Evolutionary conservation across 2,888 invertebrate species (phyloP).

Genomic region (Eudemis profundana): DNA sequence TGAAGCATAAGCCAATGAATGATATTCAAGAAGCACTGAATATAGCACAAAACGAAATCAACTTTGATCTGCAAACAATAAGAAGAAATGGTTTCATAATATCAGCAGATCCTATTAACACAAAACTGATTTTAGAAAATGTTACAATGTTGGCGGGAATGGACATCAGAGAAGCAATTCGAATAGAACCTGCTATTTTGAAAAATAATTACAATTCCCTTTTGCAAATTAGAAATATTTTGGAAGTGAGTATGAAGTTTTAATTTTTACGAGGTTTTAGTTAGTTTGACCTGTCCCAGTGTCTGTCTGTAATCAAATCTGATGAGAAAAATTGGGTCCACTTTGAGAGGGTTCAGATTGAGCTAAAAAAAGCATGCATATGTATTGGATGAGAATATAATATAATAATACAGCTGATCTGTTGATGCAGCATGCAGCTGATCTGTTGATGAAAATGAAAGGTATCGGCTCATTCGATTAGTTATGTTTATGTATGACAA

Average conservation of each 20-base stretch:
- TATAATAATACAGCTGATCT: too few species aligned
- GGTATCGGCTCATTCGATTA: too few species aligned
- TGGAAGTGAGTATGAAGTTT: conserved; percentile 71
- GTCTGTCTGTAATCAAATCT: too few species aligned
- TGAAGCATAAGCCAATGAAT: conserved; percentile 74
- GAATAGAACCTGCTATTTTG: conserved; percentile 86
- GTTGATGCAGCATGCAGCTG: too few species aligned
- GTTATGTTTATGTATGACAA: too few species aligned
- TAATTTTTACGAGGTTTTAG: not conserved
- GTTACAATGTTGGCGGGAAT: conserved; percentile 83
- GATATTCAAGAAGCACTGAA: conserved; percentile 83
- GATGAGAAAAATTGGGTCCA: too few species aligned
- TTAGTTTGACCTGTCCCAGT: too few species aligned
- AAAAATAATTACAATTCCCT: conserved; percentile 85
- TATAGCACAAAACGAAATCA: conserved; percentile 83
- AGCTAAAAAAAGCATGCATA: too few species aligned
- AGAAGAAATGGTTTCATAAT: conserved; percentile 86
- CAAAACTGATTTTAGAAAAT: conserved; percentile 82
- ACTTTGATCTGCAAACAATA: conserved; percentile 82
- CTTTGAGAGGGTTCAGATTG: too few species aligned
- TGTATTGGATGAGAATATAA: too few species aligned
- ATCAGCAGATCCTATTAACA: conserved; percentile 84
- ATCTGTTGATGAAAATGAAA: too few species aligned
- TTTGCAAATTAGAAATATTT: conserved; percentile 80
- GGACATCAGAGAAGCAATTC: conserved; percentile 83